Conservation (phyloP, 2,797 vertebrate species). For the Arnoldichthys spilopterus region DNA sequence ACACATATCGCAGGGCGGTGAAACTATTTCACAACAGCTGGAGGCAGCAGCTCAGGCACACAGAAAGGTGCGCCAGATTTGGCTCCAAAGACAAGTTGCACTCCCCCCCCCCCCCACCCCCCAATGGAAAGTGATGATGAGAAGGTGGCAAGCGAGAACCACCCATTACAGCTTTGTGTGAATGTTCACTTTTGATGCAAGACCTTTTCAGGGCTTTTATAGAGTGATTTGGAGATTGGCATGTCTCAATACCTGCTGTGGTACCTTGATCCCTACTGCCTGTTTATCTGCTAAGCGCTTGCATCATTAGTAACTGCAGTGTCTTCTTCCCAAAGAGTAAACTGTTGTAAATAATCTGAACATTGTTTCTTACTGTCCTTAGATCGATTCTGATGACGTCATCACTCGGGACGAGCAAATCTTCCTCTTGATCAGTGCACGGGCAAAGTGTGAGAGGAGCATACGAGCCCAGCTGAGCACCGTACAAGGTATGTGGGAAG, state of each 20-base stretch:
- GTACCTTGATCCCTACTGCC: too few relatives aligned
- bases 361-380: not conserved
- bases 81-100: conserved; percentile 21
- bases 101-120: not conserved
- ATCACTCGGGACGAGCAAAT: conserved; percentile 91
- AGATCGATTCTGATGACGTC: conserved; percentile 91
- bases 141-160: not conserved
- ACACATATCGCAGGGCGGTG: conserved; percentile 72
- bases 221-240: not conserved
- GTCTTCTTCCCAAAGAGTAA: too few relatives aligned
- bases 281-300: too few relatives aligned
- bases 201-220: not conserved
- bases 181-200: not conserved
- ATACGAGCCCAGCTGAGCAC: conserved; percentile 75
- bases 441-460: conserved; percentile 79
- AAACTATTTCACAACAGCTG: conserved; percentile 81
- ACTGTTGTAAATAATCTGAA: not conserved
- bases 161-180: not conserved
- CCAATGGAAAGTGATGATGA: not conserved
- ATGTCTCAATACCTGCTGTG: not conserved
- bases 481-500: conserved; percentile 72
- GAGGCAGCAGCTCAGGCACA: conserved; percentile 66
- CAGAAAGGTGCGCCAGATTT: conserved; percentile 34
- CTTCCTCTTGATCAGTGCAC: conserved; percentile 85
- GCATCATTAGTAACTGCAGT: too few relatives aligned